Evolutionary conservation across 2,888 invertebrate genomes (phyloP).

Genomic region (Dynastes grantii): DNA sequence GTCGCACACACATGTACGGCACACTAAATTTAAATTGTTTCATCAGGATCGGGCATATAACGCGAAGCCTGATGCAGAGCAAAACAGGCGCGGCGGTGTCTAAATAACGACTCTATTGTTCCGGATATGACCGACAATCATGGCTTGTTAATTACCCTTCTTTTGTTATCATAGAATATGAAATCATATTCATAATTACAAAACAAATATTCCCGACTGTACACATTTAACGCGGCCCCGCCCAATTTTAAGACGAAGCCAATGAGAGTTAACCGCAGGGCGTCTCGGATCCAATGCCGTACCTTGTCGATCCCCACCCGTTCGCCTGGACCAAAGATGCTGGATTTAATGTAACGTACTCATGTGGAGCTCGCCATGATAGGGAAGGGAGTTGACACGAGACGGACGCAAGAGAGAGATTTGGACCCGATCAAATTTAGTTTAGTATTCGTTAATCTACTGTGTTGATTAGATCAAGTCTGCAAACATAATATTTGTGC

Average conservation of each 20-base stretch:
- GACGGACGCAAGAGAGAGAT: slow-evolving; percentile 56
- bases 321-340: slow-evolving; percentile 58
- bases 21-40: slow-evolving; percentile 69
- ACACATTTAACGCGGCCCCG: slow-evolving; percentile 58
- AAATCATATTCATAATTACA: slow-evolving; percentile 72
- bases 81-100: slow-evolving; percentile 57
- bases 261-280: slow-evolving; percentile 54
- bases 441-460: slow-evolving; percentile 60
- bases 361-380: slow-evolving; percentile 57
- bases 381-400: slow-evolving; percentile 54
- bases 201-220: slow-evolving; percentile 66
- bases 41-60: slow-evolving; percentile 58
- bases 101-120: slow-evolving; percentile 68
- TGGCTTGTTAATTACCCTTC: slow-evolving; percentile 69
- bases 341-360: slow-evolving; percentile 52
- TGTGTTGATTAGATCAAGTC: slow-evolving; percentile 55
- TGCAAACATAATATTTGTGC: slow-evolving; percentile 24
- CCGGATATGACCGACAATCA: slow-evolving; percentile 68
- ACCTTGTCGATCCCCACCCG: slow-evolving; percentile 55
- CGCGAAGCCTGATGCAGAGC: neutral
- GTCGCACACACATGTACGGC: slow-evolving; percentile 8
- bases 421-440: slow-evolving; percentile 59
- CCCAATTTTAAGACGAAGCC: slow-evolving; percentile 55
- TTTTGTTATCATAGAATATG: slow-evolving; percentile 68
- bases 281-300: slow-evolving; percentile 59